Conservation (phyloP, 2,888 invertebrate species). For the Sinhomidia bicolor region DNA sequence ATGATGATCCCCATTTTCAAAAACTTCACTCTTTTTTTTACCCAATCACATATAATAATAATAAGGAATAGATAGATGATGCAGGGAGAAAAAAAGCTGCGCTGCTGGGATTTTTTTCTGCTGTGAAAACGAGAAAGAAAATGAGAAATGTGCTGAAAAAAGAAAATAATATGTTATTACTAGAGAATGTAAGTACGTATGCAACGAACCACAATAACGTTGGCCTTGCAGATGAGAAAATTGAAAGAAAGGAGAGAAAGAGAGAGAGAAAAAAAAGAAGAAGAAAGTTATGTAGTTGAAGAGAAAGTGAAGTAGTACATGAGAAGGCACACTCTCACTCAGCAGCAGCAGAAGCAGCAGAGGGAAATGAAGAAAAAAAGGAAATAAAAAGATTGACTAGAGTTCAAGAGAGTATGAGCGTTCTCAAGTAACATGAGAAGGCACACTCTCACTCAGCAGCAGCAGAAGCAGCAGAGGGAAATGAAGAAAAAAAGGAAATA, state of each 20-base stretch:
- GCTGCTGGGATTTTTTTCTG: conserved; percentile 12
- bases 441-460: too few relatives aligned
- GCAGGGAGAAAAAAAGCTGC: too few relatives aligned
- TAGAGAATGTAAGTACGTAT: neutral
- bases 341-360: too few relatives aligned
- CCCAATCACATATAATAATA: conserved; percentile 31
- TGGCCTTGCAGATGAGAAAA: conserved; percentile 29
- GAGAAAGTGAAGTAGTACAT: neutral
- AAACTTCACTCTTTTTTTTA: neutral
- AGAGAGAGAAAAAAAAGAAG: neutral
- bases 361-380: neutral
- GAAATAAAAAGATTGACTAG: neutral
- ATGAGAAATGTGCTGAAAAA: conserved; percentile 28
- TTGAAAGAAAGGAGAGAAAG: neutral
- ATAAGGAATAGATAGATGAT: neutral
- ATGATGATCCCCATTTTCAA: neutral
- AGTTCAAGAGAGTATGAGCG: neutral
- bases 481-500: neutral
- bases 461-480: conserved; percentile 17
- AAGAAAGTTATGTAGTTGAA: neutral
- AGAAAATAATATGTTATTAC: neutral
- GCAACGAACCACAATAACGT: conserved; percentile 3
- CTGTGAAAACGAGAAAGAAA: conserved; percentile 25
- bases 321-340: too few relatives aligned
- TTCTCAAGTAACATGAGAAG: neutral